Evolutionary conservation across 2,113 vertebrate genomes (phyloP), one percentile per base, ranked within the genome.

Genomic region (Brachyistius frenatus): DNA sequence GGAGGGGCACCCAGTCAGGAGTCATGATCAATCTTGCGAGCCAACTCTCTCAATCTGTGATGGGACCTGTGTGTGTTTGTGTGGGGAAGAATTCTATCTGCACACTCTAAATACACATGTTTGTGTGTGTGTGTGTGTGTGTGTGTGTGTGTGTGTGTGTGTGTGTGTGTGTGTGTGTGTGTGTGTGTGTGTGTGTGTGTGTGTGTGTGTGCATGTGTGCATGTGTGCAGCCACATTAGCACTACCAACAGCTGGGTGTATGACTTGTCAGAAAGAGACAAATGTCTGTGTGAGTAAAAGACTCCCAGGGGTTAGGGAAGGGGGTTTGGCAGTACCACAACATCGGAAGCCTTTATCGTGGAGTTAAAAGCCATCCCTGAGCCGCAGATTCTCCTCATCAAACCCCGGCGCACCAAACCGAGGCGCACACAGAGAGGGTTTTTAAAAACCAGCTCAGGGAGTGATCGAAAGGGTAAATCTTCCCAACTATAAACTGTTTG

Each of bases 221-320:
- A 69, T 61, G 72, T 66, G 66, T 67, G 72, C 62, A 78, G 67
- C 61, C 83, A 84, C 90, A 92, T 91, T 90, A 88, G 85, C 89
- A 86, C 84, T 61, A 77, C 68, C 84, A 78, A 76, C 83, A 78
- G 87, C 84, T 78, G 81, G 76, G 80, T 73, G 83, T 89, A 90
- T 89, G 85, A 88, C 76, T 89, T 92, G 91, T 92, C 92, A 93
- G 79, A 89, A 78, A 71, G 79, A 94, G 92, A 95, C 89, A 89
- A 94, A 94, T 93, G 91, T 91, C 78, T 86, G 67, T 87, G 86
- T 84, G 78, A 88, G 86, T 91, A 91, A 92, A 94, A 92, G 87
- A 91, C 86, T 93, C 92, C 84, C 84, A 86, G 77, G 86, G 89
- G 89, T 86, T 66, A 66, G 80, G 64, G 78, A 55, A 52, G 53